Base-by-base conservation (phyloP, 2,888 invertebrate species). In the Pachydiplax longipennis region DNA sequence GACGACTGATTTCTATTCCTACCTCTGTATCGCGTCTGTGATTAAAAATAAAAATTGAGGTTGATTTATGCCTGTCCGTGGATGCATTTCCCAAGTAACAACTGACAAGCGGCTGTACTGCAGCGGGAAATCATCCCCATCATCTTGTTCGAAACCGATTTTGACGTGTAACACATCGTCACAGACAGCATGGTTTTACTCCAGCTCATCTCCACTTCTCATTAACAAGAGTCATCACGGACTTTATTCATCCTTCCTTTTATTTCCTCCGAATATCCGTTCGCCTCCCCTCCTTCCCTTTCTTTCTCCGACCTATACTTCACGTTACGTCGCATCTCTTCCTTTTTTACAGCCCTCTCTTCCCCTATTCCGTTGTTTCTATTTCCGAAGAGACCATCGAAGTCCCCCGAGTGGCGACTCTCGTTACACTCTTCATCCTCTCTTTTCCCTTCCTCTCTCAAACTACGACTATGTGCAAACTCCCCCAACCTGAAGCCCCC, bases 361-460 rank as follows among this genome's bases (percentile, higher is more conserved):
- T 25, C 73, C 13, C n/a, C 40, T 35, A 5, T 35, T 35, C 25
- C 15, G 53, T 22, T 61, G 35, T 37, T 31, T 44, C 81, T 22
- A 22, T 81, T 81, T 37, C 87, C 61, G n/a, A 13, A 12, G 61
- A 61, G 61, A 37, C 87, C 87, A 87, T 61, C 87, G 83, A 87
- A 87, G 87, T 31, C 37, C 37, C 87, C 61, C 61, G 61, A 83
- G 83, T 58, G 58, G 37, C 87, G 58, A 87, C 35, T 87, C 65
- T 87, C 65, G 61, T 65, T 87, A 65, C 87, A 22, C 87, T 37
- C 87, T 22, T 37, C n/a, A 25, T 48, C 6, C 2, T 22, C 53
- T 48, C 31, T 25, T 22, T 13, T 82, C 82, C 82, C 48, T 82
- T 48, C 44, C 44, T 48, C 48, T 44, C 10, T 44, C 44, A 10